Evolutionary conservation across 2,113 vertebrate species (phyloP).

Genomic region (Rhinichthys klamathensis): DNA sequence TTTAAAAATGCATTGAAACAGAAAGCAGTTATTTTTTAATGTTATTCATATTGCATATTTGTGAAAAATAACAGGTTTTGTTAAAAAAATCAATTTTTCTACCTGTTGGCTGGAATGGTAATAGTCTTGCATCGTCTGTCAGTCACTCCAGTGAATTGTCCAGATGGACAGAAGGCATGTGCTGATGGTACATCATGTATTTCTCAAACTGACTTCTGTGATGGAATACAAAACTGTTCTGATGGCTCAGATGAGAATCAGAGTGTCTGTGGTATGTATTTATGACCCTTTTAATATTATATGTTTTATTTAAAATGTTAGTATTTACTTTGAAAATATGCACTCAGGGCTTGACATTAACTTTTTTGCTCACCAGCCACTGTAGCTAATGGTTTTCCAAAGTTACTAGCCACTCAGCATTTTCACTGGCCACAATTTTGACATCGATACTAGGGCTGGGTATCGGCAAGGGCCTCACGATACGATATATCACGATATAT

Average conservation of each 20-base stretch:
- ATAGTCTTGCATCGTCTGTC: not conserved
- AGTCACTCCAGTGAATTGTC: conserved; percentile 59
- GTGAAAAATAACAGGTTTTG: not conserved
- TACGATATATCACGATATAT: no score
- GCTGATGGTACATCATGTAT: conserved; percentile 57
- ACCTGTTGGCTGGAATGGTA: not conserved
- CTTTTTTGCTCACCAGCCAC: no score
- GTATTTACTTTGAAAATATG: not conserved
- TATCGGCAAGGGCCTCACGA: no score
- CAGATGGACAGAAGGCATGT: conserved; percentile 60
- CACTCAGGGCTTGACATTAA: no score
- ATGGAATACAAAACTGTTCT: conserved; percentile 67
- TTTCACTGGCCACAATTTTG: no score
- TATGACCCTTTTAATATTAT: not conserved
- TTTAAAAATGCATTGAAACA: not conserved
- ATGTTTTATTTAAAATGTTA: not conserved
- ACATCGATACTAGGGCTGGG: no score
- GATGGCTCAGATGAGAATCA: conserved; percentile 69
- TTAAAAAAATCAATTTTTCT: not conserved
- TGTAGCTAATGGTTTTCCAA: no score
- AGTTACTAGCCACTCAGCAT: no score
- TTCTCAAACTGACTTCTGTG: conserved; percentile 63
- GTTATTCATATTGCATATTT: not conserved
- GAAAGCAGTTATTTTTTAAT: not conserved
- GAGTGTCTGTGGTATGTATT: conserved; percentile 64